Evolutionary conservation across 2,113 vertebrate species (phyloP).

Genomic region (Uropsilus gracilis): DNA sequence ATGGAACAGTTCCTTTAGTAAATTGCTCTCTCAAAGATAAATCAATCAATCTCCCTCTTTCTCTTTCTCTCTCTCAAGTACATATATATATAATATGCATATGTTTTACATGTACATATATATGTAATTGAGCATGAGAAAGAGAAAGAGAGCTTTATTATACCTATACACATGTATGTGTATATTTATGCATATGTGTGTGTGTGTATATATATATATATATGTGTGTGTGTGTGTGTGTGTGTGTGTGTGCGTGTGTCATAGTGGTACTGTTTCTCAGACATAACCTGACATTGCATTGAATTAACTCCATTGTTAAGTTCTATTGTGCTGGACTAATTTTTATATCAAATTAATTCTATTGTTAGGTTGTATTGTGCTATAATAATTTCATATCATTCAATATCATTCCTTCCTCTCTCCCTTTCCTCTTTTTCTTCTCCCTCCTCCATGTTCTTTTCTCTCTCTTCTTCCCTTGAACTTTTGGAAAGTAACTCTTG

Average conservation of each 20-base stretch:
- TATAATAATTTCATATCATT: not conserved
- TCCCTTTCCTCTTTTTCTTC: too few relatives aligned
- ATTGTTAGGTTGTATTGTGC: not conserved
- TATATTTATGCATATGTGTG: too few relatives aligned
- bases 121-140: too few relatives aligned
- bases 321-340: not conserved
- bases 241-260: not conserved
- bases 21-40: too few relatives aligned
- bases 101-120: too few relatives aligned
- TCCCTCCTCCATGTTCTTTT: rapidly evolving
- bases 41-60: too few relatives aligned
- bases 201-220: too few relatives aligned
- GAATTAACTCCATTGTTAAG: not conserved
- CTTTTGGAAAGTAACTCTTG: not conserved
- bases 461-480: not conserved
- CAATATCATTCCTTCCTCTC: not conserved
- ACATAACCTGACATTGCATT: not conserved
- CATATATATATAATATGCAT: too few relatives aligned
- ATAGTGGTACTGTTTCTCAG: not conserved
- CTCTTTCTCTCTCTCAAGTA: too few relatives aligned
- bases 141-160: too few relatives aligned
- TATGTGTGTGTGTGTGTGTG: too few relatives aligned
- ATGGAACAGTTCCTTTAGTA: not conserved
- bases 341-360: not conserved
- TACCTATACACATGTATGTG: too few relatives aligned